These are phyloP conservation scores for Apotomis capreana DNA, from an alignment of 2,888 invertebrate genomes.

Conservation along the genomic window DNA sequence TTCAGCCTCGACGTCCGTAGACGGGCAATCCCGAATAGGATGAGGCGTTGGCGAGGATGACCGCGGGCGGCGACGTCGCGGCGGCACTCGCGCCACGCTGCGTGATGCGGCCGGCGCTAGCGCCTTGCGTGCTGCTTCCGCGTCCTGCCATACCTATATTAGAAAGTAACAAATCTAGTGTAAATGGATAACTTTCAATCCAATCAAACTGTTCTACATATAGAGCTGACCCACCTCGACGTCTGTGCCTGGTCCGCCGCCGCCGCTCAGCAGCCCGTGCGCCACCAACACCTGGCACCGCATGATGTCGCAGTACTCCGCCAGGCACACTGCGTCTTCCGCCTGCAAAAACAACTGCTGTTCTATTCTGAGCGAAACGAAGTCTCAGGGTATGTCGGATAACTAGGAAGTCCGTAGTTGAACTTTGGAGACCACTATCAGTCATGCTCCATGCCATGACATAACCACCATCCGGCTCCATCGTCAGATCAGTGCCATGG, in stretches of 20 bases:
- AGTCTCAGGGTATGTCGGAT: too few relatives aligned
- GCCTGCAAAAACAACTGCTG: constrained; percentile 82
- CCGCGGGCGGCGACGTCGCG: constrained; percentile 55
- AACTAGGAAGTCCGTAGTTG: too few relatives aligned
- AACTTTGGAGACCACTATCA: too few relatives aligned
- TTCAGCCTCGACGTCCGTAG: constrained; percentile 57
- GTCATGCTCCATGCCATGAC: too few relatives aligned
- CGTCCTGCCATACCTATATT: constrained; percentile 87
- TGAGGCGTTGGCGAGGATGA: constrained; percentile 48
- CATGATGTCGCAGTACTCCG: constrained; percentile 98
- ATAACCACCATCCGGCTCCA: too few relatives aligned
- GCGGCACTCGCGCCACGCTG: constrained; percentile 76
- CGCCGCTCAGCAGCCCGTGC: constrained; percentile 87
- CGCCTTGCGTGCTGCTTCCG: constrained; percentile 87
- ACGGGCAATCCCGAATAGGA: constrained; percentile 66
- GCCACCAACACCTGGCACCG: constrained; percentile 94
- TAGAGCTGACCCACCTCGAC: constrained; percentile 81
- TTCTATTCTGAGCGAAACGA: too few relatives aligned
- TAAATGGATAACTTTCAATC: too few relatives aligned
- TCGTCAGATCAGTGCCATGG: too few relatives aligned
- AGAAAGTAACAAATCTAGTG: too few relatives aligned
- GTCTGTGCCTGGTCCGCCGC: constrained; percentile 88
- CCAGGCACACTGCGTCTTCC: constrained; percentile 95
- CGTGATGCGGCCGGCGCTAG: constrained; percentile 82
- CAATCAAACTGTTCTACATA: too few relatives aligned